A percentile compares a stretch with the other conserved stretches of the same genome.
Conservation (phyloP, 2,888 invertebrate genomes). For the Diachrysia chrysitis region DNA sequence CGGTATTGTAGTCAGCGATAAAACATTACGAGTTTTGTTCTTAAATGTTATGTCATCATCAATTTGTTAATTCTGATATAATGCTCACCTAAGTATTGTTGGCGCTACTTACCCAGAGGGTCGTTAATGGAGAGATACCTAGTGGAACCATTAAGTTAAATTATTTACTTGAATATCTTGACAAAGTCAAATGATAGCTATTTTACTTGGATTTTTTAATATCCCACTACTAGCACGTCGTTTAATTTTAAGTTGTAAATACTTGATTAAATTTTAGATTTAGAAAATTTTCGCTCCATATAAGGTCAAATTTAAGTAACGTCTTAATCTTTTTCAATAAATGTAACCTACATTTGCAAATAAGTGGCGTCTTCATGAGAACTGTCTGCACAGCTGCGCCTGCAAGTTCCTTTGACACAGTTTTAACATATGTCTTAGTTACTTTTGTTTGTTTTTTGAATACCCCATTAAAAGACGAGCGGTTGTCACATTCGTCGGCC, state of each 20-base stretch:
- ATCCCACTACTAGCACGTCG: no score
- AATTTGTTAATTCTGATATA: slow-evolving; percentile 47
- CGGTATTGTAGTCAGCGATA: slow-evolving; percentile 61
- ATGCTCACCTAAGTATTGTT: slow-evolving; percentile 12
- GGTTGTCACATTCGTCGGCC: slow-evolving; percentile 32
- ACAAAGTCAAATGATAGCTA: no score
- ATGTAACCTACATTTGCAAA: slow-evolving; percentile 57
- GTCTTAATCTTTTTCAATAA: slow-evolving; percentile 42
- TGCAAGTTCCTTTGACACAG: slow-evolving; percentile 64
- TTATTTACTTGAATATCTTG: no score
- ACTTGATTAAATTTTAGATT: background rate
- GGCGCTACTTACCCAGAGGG: background rate
- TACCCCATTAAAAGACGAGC: slow-evolving; percentile 34
- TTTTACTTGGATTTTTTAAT: no score
- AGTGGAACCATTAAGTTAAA: background rate
- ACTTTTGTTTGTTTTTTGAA: slow-evolving; percentile 55
- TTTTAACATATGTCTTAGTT: slow-evolving; percentile 61
- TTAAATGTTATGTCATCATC: slow-evolving; percentile 53
- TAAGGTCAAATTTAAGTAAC: slow-evolving; percentile 34
- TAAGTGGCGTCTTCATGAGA: slow-evolving; percentile 46
- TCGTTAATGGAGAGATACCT: background rate
- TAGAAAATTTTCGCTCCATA: background rate
- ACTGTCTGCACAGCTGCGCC: slow-evolving; percentile 68
- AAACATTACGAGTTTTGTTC: slow-evolving; percentile 60
- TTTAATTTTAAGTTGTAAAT: background rate